Evolutionary conservation across 2,888 invertebrate genomes (phyloP), one percentile per base, ranked within the genome.

Genomic region (Eutolmus rufibarbis): DNA sequence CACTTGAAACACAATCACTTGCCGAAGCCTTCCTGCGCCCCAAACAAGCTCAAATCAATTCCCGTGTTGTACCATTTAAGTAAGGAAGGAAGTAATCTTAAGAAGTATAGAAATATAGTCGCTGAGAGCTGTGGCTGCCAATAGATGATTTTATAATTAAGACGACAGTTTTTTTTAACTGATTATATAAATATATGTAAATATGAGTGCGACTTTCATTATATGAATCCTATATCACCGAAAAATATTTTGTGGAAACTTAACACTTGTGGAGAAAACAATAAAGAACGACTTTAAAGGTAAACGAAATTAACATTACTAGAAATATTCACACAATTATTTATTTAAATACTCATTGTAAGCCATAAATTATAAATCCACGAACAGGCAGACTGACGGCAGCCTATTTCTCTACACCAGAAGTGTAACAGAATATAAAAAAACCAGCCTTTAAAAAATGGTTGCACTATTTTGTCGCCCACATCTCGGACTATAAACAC

Each of bases 71-170:
- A 97, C 91, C 97, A 97, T 91, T 95, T 97, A 51, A 97, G 98
- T 90, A 97, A 97, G 90, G 96, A 96, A 79, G 97, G 97, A 92
- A 97, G 98, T 82, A 97, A 98, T 89, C 94, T 98, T 88, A 97
- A 97, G 91, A 97, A 97, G 92, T 99, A 98, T 92, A 96, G 97
- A 90, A 97, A 98, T 91, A 98, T 99, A 97, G 97, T 98, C 8
- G 98, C 98, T 34, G 97, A 97, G 92, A 97, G 97, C 90, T 99
- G 99, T 92, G 99, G 99, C 1, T 99, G 99, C 91, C 98, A 98
- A 28, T 74, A 85, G 23, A 66, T 28, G 51, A 51, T 51, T 51
- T 51, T 51, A 51, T 19, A 16, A 19, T 51, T 19, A 16, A 51
- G 51, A 51, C 51, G 8, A n/a, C n/a, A 51, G 51, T 51, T 16